Evolutionary conservation across 1,140 invertebrate genomes (phyloP).

Genomic region (Sitophilus oryzae): DNA sequence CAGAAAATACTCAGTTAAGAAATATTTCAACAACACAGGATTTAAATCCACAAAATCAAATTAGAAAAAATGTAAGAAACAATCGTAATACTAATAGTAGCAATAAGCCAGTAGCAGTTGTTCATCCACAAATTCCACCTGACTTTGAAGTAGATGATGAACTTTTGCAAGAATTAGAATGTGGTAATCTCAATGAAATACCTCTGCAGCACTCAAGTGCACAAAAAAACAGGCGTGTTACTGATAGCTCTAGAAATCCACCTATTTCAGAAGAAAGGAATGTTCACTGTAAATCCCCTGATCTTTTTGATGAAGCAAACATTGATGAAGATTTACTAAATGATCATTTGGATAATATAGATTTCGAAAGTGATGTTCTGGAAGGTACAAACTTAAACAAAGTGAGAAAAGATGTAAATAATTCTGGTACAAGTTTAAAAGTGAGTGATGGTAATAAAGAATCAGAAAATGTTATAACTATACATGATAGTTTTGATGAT

Average conservation of each 20-base stretch:
- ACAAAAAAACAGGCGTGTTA: neutral
- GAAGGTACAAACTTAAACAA: neutral
- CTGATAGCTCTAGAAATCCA: slow-evolving; percentile 19
- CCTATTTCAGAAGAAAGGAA: slow-evolving; percentile 1
- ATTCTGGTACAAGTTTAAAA: too few species aligned
- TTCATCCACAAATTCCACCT: slow-evolving; percentile 7
- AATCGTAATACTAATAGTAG: neutral
- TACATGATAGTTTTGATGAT: slow-evolving; percentile 26
- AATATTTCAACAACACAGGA: neutral
- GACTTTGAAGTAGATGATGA: slow-evolving; percentile 15
- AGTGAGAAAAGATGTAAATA: neutral
- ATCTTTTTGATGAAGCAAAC: slow-evolving; percentile 30
- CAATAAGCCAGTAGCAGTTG: neutral
- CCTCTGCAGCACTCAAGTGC: neutral
- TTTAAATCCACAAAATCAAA: too few species aligned
- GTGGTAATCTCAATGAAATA: slow-evolving; percentile 9
- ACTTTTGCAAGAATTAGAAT: slow-evolving; percentile 14
- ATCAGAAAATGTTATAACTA: slow-evolving; percentile 3
- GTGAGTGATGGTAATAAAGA: too few species aligned
- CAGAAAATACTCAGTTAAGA: neutral
- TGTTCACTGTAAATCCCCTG: slow-evolving; percentile 20
- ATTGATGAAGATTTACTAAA: slow-evolving; percentile 20
- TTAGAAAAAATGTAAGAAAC: slow-evolving; percentile 3
- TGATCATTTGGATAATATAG: slow-evolving; percentile 16
- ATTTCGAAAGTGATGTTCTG: neutral